Conservation (phyloP, 2,113 vertebrate species). For the Litocranius walleri region DNA sequence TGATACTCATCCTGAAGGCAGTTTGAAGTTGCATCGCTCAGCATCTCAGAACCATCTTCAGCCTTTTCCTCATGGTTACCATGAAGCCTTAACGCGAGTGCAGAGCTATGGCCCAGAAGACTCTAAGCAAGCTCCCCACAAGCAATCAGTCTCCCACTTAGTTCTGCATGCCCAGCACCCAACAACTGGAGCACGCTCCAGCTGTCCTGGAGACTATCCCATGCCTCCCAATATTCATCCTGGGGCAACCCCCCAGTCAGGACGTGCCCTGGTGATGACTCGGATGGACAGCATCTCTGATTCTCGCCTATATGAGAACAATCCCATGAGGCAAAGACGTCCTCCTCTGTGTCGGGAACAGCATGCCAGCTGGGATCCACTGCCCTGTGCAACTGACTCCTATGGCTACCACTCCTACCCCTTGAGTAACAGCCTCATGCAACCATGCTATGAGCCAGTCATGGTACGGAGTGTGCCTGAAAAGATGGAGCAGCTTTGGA, state of each 20-base stretch:
- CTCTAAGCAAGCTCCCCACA: slow-evolving; percentile 89
- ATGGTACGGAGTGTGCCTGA: slow-evolving; percentile 99
- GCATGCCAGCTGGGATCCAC: slow-evolving; percentile 97
- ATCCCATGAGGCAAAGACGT: slow-evolving; percentile 91
- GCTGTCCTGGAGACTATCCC: slow-evolving; percentile 94
- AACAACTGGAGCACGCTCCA: slow-evolving; percentile 88
- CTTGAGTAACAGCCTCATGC: slow-evolving; percentile 92
- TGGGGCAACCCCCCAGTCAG: slow-evolving; percentile 86
- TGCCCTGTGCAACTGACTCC: slow-evolving; percentile 90
- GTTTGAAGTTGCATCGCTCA: slow-evolving; percentile 88
- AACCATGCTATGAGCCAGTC: slow-evolving; percentile 94
- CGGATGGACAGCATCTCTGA: slow-evolving; percentile 99
- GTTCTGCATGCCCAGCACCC: slow-evolving; percentile 90
- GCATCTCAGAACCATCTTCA: slow-evolving; percentile 89
- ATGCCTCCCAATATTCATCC: slow-evolving; percentile 88
- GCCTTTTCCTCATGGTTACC: slow-evolving; percentile 93
- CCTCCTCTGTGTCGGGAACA: slow-evolving; percentile 98
- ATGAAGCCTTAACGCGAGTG: slow-evolving; percentile 91
- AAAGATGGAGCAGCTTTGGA: slow-evolving; percentile 99
- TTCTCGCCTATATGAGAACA: slow-evolving; percentile 95
- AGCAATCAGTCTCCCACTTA: slow-evolving; percentile 90
- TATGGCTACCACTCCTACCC: slow-evolving; percentile 93
- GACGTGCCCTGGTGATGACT: slow-evolving; percentile 97
- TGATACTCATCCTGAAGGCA: slow-evolving; percentile 91
- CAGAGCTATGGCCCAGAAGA: slow-evolving; percentile 96